Evolutionary conservation across 1,140 invertebrate genomes (phyloP).

Genomic region (Meloidogyne floridensis): DNA sequence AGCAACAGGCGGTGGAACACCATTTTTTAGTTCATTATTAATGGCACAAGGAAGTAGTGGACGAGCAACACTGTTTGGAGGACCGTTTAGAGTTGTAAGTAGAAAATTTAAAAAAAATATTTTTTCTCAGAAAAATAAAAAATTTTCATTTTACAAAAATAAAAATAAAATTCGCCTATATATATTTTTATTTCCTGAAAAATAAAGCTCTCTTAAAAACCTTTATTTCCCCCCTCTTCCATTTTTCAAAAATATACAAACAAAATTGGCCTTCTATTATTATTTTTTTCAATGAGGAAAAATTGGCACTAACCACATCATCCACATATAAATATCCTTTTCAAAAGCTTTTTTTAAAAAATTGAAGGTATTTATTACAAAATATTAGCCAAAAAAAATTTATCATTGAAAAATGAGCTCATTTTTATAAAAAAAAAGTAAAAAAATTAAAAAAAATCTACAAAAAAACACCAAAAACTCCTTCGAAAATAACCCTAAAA

Average conservation of each 20-base stretch:
- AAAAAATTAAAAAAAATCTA: too few species aligned
- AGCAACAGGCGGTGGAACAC: not conserved
- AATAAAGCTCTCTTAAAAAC: not conserved
- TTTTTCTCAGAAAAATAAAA: not conserved
- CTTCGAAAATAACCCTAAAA: too few species aligned
- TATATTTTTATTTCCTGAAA: not conserved
- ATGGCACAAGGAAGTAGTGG: conserved; percentile 20
- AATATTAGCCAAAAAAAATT: not conserved
- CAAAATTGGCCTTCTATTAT: conserved; percentile 6
- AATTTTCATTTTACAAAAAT: too few species aligned
- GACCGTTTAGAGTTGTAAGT: conserved; percentile 20
- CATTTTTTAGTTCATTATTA: conserved; percentile 7
- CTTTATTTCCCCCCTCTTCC: not conserved
- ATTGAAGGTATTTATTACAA: conserved; percentile 5
- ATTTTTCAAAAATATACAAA: not conserved
- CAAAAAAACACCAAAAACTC: too few species aligned
- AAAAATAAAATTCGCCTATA: not conserved
- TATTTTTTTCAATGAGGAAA: not conserved
- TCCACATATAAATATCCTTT: not conserved
- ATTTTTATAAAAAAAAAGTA: not conserved
- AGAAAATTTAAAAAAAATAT: not conserved
- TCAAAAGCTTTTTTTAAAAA: not conserved
- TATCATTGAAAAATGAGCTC: not conserved
- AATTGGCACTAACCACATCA: not conserved
- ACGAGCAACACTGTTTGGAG: conserved; percentile 19